These are phyloP conservation scores for Otis tarda DNA, from an alignment of 2,113 vertebrate species.

Conservation along the genomic window DNA sequence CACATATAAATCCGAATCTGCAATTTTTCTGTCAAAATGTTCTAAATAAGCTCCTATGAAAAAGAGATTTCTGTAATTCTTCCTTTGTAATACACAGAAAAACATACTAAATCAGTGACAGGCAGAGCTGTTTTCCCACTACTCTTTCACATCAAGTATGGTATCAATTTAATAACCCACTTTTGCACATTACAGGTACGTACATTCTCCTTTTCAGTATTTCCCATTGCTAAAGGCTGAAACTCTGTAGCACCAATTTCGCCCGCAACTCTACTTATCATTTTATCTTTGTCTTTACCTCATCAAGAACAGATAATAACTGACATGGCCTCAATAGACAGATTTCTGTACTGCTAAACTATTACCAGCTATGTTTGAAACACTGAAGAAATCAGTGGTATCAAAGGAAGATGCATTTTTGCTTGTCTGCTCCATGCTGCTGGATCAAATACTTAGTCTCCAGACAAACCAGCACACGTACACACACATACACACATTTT, in stretches of 20 bases:
- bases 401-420: not conserved
- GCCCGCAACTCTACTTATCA: not conserved
- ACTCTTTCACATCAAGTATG: not conserved
- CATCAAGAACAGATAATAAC: not conserved
- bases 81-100: not conserved
- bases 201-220: not conserved
- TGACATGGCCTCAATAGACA: not conserved
- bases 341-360: not conserved
- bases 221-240: not conserved
- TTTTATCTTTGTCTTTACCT: constrained; percentile 3
- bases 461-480: accelerated
- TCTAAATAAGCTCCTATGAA: not conserved
- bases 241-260: not conserved
- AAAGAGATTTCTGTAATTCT: not conserved
- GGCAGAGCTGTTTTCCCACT: not conserved
- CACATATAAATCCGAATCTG: not conserved
- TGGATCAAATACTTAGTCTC: not conserved
- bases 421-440: not conserved
- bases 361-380: not conserved
- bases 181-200: not conserved
- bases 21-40: not conserved
- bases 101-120: not conserved
- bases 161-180: not conserved
- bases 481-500: not conserved
- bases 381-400: not conserved